Percentiles rank a stretch among this genome's conserved stretches.
These are phyloP conservation scores for Cephus runcator DNA, from an alignment of 2,888 invertebrate genomes.

Conservation along the genomic window DNA sequence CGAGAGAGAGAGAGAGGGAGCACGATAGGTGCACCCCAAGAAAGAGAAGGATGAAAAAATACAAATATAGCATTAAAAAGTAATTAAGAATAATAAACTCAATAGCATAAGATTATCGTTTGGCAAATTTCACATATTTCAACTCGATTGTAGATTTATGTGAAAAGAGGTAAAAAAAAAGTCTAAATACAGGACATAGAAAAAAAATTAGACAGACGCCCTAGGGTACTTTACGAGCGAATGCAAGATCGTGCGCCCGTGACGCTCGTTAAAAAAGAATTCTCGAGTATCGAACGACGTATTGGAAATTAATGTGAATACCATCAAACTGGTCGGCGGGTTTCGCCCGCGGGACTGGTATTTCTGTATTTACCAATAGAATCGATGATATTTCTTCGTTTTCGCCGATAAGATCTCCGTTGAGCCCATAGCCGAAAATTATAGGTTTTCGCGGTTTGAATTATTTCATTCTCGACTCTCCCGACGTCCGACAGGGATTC, in stretches of 20 bases:
- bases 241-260: too few species aligned
- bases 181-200: conserved; percentile 8
- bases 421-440: conserved; percentile 53
- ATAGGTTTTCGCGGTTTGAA: conserved; percentile 62
- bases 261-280: conserved; percentile 2
- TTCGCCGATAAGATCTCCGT: conserved; percentile 50
- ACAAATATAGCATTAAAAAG: too few species aligned
- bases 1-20: too few species aligned
- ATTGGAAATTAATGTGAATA: conserved; percentile 53
- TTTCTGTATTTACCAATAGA: conserved; percentile 55
- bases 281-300: conserved; percentile 38
- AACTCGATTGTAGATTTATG: too few species aligned
- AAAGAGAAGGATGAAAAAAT: too few species aligned
- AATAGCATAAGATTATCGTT: too few species aligned
- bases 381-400: conserved; percentile 51
- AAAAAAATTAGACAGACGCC: conserved; percentile 22
- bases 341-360: conserved; percentile 44
- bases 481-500: not conserved
- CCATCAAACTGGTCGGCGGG: conserved; percentile 49
- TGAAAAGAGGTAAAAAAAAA: conserved; percentile 18
- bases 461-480: conserved; percentile 49
- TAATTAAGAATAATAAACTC: too few species aligned
- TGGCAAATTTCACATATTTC: too few species aligned
- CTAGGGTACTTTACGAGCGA: too few species aligned
- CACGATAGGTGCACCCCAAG: too few species aligned